Base-by-base conservation (phyloP, 1,140 invertebrate species). In the Cardiocondyla obscurior region DNA sequence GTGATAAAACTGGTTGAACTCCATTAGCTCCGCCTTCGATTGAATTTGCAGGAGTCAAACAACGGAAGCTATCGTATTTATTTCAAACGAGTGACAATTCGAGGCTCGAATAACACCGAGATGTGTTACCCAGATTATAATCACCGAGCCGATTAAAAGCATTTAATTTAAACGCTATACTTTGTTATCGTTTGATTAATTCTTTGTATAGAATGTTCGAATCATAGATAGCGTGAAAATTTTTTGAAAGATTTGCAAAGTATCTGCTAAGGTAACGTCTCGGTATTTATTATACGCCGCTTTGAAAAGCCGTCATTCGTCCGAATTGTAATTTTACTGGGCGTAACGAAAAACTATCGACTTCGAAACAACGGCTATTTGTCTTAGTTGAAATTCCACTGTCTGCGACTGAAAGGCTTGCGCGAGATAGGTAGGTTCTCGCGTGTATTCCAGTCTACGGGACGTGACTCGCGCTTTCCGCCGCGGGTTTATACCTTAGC, bases 381-480 rank as follows among this genome's bases (percentile, higher is more conserved):
- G 19, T 76, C 73, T 65, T 51, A 8, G 60, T 65, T 49, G 1
- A 36, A 76, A 76, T 65, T 65, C 42, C 30, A 64, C 19, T 64
- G 14, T 76, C 73, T 64, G 42, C 42, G 42, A 51, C 73, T 49
- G 58, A 76, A 64, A 76, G 58, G 19, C 49, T 62, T 22, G 19
- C 58, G 28, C 58, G 30, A 28, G 14, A 49, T 44, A 72, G 46
- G 49, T 55, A 4, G n/a, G 28, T 53, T n/a, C 46, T 70, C 1
- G 16, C 33, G 30, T 36, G 36, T 76, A 76, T 28, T 46, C 28
- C 39, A 12, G 28, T 22, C 28, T 46, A 74, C 55, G 39, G 7
- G 57, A 76, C 42, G 22, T 49, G 73, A 76, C 60, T 76, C 58
- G 73, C 58, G 30, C 58, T 76, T 76, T 65, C 30, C 42, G 28